A percentile compares a stretch with the other conserved stretches of the same genome.
phyloP scores from a whole-genome alignment of 2,888 invertebrate species.

The Alviniconcha strummeri region DNA sequence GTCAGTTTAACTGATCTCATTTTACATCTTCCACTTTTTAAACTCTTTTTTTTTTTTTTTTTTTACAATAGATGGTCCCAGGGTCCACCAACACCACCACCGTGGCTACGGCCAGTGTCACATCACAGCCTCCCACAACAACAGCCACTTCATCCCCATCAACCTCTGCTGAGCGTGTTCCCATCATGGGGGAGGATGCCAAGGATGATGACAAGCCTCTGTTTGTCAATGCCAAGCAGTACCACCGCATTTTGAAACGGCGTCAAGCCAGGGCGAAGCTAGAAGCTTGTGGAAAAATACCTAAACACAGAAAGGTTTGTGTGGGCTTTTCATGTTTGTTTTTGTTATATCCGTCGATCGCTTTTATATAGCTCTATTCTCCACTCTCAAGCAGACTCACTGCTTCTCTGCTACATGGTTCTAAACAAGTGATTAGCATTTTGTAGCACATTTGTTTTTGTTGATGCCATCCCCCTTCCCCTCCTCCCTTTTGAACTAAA shows the following conservation, averaged over 20 bases:
- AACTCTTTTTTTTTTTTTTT: no score
- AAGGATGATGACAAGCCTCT: conserved; percentile 84
- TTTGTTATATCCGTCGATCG: background rate
- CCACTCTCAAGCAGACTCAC: no score
- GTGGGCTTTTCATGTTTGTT: background rate
- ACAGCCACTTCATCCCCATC: conserved; percentile 4
- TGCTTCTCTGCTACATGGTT: background rate
- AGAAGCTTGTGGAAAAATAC: conserved; percentile 95
- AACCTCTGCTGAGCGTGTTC: conserved; percentile 34
- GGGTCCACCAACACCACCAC: conserved; percentile 46
- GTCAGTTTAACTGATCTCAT: no score
- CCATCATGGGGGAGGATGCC: conserved; percentile 43
- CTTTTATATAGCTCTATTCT: no score
- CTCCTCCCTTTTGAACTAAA: no score
- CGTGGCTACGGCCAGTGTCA: conserved; percentile 23
- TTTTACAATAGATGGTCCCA: conserved; percentile 38
- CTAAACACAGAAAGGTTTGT: conserved; percentile 91
- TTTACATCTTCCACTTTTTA: no score
- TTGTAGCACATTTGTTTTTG: background rate
- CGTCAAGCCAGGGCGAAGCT: conserved; percentile 95
- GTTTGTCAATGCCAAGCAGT: conserved; percentile 99
- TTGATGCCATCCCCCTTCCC: no score
- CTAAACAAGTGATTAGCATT: no score
- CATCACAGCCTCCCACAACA: background rate
- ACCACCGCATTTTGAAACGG: conserved; percentile 94